phyloP scores from a whole-genome alignment of 2,797 vertebrate genomes.

The Dromococcyx pavoninus region DNA sequence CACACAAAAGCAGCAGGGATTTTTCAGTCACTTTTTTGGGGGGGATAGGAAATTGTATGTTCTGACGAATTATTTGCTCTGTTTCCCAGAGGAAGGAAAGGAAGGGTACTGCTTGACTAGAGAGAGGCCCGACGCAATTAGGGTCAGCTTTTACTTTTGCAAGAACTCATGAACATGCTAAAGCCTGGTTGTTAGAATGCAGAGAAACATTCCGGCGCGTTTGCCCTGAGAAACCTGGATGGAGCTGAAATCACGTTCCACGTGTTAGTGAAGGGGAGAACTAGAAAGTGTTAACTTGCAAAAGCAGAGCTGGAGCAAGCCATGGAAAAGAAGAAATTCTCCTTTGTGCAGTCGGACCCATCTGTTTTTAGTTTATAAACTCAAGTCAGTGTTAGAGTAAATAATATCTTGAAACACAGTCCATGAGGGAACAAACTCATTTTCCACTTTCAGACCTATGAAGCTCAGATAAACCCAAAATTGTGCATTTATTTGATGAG shows the following conservation, averaged over 20 bases:
- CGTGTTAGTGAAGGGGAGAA: neutral
- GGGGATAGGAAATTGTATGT: accelerated
- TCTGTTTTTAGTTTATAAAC: neutral
- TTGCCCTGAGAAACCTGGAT: neutral
- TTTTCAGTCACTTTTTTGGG: neutral
- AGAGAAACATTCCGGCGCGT: neutral
- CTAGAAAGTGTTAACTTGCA: neutral
- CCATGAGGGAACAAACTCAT: neutral
- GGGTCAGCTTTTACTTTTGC: neutral
- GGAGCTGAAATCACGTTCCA: neutral
- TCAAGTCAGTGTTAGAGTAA: neutral
- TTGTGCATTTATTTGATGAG: neutral
- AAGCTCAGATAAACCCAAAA: neutral
- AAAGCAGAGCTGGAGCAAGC: neutral
- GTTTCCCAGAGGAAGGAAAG: neutral
- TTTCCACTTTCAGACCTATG: neutral
- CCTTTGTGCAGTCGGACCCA: neutral
- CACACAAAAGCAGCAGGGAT: neutral
- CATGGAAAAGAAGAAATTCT: neutral
- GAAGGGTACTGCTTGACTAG: neutral
- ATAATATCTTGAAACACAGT: neutral
- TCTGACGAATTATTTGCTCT: neutral
- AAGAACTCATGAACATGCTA: neutral
- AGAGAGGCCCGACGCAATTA: neutral
- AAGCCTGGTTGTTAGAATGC: neutral